Conservation (phyloP, 1,140 invertebrate species). For the Eriocheir sinensis region DNA sequence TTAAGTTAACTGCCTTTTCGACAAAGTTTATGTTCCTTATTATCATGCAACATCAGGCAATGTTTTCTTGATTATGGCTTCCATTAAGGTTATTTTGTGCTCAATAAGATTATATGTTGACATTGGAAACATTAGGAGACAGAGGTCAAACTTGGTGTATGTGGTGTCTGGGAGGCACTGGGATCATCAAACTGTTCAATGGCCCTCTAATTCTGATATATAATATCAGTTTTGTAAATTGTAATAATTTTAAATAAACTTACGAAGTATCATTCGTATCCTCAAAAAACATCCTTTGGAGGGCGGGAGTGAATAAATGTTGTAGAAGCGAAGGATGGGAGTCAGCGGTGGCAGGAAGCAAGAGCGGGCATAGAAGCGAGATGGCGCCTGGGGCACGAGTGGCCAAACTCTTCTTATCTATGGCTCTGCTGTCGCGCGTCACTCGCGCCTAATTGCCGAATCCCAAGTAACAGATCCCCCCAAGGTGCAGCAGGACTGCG, state of each 20-base stretch:
- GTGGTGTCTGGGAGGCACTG: not conserved
- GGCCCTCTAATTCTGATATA: not conserved
- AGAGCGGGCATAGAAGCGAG: slow-evolving; percentile 29
- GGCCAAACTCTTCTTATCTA: no score
- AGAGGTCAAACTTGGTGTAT: not conserved
- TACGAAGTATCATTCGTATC: slow-evolving; percentile 19
- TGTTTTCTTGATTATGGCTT: not conserved
- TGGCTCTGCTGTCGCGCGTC: not conserved
- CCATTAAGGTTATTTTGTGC: not conserved
- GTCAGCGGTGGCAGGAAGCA: not conserved
- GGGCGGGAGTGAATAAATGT: not conserved
- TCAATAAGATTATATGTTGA: not conserved
- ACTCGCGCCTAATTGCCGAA: no score
- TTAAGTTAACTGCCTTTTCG: not conserved
- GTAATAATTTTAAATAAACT: slow-evolving; percentile 8
- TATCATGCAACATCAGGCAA: not conserved
- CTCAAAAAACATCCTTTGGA: not conserved
- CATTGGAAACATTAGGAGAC: not conserved
- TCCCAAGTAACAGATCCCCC: no score
- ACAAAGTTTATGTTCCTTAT: not conserved
- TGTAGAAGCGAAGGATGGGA: not conserved
- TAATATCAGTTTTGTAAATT: not conserved
- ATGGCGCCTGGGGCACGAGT: not conserved
- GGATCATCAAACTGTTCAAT: not conserved
- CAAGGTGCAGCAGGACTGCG: no score